Evolutionary conservation across 2,888 invertebrate species (phyloP).

Genomic region (Lutraria lutraria): DNA sequence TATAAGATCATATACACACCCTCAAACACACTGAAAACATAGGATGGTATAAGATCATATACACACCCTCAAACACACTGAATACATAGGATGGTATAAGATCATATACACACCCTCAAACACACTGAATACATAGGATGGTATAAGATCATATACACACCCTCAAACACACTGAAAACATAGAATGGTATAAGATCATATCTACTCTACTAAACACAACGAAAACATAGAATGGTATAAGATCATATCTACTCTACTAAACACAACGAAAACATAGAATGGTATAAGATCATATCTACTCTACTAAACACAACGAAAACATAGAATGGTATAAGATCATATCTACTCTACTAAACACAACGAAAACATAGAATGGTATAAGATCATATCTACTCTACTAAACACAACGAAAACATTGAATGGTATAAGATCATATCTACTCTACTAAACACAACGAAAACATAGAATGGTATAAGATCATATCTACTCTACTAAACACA

Average conservation of each 20-base stretch:
- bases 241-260: slow-evolving; percentile 71
- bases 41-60: slow-evolving; percentile 76
- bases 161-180: slow-evolving; percentile 61
- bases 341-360: slow-evolving; percentile 66
- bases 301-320: slow-evolving; percentile 59
- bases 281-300: slow-evolving; percentile 75
- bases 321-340: slow-evolving; percentile 76
- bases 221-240: slow-evolving; percentile 74
- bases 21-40: slow-evolving; percentile 66
- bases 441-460: slow-evolving; percentile 58
- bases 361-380: slow-evolving; percentile 75
- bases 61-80: slow-evolving; percentile 61
- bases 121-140: slow-evolving; percentile 71
- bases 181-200: slow-evolving; percentile 75
- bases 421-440: slow-evolving; percentile 76
- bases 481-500: slow-evolving; percentile 66
- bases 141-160: slow-evolving; percentile 74
- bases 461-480: slow-evolving; percentile 77
- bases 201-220: slow-evolving; percentile 66
- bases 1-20: slow-evolving; percentile 71
- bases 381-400: slow-evolving; percentile 70
- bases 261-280: slow-evolving; percentile 69
- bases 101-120: slow-evolving; percentile 69
- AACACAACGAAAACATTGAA: slow-evolving; percentile 67
- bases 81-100: slow-evolving; percentile 76